Evolutionary conservation across 2,113 vertebrate species (phyloP).

Genomic region (Boulengeromyrus knoepffleri): DNA sequence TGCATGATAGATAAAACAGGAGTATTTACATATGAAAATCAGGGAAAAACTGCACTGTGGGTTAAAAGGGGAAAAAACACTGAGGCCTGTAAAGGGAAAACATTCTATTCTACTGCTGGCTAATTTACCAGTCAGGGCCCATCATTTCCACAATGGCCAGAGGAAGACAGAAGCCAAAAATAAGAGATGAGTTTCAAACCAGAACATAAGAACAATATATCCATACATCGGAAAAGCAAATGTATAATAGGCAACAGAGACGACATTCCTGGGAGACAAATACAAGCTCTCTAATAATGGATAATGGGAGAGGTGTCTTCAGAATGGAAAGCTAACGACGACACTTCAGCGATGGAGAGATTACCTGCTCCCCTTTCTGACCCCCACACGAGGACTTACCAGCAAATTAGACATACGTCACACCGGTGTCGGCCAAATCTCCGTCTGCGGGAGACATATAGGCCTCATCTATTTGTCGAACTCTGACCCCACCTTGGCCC

Average conservation of each 20-base stretch:
- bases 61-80: neutral
- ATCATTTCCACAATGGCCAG: neutral
- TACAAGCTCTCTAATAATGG: neutral
- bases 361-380: neutral
- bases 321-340: neutral
- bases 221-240: neutral
- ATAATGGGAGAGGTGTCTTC: neutral
- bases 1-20: neutral
- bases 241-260: too few species aligned
- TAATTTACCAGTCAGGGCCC: neutral
- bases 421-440: neutral
- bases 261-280: neutral
- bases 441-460: neutral
- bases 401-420: conserved; percentile 1
- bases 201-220: neutral
- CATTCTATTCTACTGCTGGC: neutral
- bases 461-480: conserved; percentile 2
- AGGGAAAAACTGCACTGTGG: neutral
- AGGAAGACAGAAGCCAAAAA: neutral
- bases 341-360: neutral
- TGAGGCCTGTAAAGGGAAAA: neutral
- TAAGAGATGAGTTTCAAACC: neutral
- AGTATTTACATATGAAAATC: neutral
- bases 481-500: conserved; percentile 4
- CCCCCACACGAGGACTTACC: neutral